These are phyloP conservation scores for Anarrhichthys ocellatus DNA, from an alignment of 2,113 vertebrate genomes.

Conservation along the genomic window DNA sequence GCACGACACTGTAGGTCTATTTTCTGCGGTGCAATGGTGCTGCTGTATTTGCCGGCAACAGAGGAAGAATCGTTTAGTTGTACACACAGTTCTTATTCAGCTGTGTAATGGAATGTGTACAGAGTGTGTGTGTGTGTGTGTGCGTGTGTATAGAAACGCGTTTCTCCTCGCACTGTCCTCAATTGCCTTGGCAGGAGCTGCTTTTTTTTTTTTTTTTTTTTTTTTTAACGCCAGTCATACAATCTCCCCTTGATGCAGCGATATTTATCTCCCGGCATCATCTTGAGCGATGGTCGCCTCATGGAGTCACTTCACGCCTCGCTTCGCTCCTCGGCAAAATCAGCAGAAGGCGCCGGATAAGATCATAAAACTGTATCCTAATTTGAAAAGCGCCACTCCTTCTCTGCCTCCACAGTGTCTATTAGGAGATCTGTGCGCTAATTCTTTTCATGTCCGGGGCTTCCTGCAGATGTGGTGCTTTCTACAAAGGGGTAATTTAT, in stretches of 20 bases:
- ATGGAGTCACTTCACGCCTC: constrained; percentile 79
- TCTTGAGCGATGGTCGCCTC: constrained; percentile 83
- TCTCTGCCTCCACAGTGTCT: constrained; percentile 73
- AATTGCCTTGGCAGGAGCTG: constrained; percentile 77
- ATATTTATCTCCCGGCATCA: constrained; percentile 83
- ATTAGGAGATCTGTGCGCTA: constrained; percentile 83
- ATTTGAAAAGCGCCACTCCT: constrained; percentile 82
- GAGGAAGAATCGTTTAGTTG: constrained; percentile 79
- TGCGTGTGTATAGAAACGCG: constrained; percentile 67
- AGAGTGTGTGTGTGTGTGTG: constrained; percentile 54
- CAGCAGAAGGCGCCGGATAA: constrained; percentile 82
- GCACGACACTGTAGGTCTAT: constrained; percentile 78
- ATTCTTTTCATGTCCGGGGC: constrained; percentile 86
- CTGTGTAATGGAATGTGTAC: constrained; percentile 83
- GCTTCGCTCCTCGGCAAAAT: constrained; percentile 76
- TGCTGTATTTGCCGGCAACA: constrained; percentile 73
- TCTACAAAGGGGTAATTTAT: constrained; percentile 86
- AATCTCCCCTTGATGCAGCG: constrained; percentile 79
- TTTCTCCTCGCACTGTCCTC: constrained; percentile 74
- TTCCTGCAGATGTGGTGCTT: constrained; percentile 77
- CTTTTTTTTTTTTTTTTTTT: constrained; percentile 56
- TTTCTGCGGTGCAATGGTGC: constrained; percentile 71
- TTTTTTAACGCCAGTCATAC: constrained; percentile 79
- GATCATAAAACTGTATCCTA: constrained; percentile 84
- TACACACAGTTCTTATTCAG: constrained; percentile 81